These are phyloP conservation scores for Eurois occulta DNA, from an alignment of 2,888 invertebrate species.

Conservation along the genomic window DNA sequence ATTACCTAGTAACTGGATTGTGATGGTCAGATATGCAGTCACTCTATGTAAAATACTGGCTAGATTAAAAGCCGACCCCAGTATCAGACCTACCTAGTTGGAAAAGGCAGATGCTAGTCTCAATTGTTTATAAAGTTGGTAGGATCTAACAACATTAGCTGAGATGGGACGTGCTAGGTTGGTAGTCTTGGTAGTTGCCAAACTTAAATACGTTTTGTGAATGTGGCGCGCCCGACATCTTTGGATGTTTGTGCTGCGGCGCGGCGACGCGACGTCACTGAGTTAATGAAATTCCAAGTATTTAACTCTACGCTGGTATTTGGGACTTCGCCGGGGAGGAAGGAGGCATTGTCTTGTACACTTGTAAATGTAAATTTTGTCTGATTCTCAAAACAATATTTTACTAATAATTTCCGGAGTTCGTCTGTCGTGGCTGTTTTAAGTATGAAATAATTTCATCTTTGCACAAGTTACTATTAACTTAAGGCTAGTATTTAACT, in stretches of 20 bases:
- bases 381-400: constrained; percentile 45
- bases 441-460: neutral
- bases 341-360: constrained; percentile 60
- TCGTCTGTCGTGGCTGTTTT: neutral
- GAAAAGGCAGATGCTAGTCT: neutral
- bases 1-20: neutral
- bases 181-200: constrained; percentile 31
- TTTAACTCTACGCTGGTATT: constrained; percentile 65
- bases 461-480: neutral
- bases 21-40: neutral
- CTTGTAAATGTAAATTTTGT: constrained; percentile 52
- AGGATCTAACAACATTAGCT: constrained; percentile 14
- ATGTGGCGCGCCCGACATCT: constrained; percentile 65
- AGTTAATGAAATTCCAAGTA: constrained; percentile 75
- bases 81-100: neutral
- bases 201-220: constrained; percentile 69
- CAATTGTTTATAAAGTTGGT: constrained; percentile 18
- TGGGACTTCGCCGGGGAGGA: constrained; percentile 63
- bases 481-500: no score
- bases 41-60: neutral
- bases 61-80: neutral
- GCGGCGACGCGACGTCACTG: constrained; percentile 64
- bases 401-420: constrained; percentile 16
- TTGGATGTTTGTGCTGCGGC: constrained; percentile 70
- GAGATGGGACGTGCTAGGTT: constrained; percentile 29